These are phyloP conservation scores for Drymodes brunneopygia DNA, from an alignment of 2,113 vertebrate species.

Conservation along the genomic window DNA sequence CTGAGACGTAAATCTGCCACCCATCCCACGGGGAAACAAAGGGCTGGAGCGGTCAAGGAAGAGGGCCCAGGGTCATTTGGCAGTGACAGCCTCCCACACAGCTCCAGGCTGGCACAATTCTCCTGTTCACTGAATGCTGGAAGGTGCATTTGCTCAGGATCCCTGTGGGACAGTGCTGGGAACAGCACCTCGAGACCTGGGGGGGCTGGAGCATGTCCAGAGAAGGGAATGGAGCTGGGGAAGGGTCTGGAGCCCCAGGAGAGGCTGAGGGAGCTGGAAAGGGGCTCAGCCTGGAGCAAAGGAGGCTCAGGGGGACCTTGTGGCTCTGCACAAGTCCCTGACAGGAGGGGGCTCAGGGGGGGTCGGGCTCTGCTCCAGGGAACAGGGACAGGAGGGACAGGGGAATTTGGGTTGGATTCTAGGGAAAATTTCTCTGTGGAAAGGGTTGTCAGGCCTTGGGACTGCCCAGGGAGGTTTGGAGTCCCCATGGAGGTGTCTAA, in stretches of 20 bases:
- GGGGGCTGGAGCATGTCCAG: accelerated
- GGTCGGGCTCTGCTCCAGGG: background rate
- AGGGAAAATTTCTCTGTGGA: background rate
- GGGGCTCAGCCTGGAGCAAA: background rate
- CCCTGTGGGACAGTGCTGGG: background rate
- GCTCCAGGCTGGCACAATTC: background rate
- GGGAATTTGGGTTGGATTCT: background rate
- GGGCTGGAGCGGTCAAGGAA: background rate
- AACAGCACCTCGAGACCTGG: accelerated
- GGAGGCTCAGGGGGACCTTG: background rate
- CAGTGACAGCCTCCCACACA: background rate
- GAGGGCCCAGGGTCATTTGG: background rate
- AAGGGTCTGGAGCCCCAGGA: background rate
- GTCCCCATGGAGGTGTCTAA: background rate
- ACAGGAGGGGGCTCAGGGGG: background rate
- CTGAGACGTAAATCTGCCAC: background rate
- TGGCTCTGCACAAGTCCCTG: background rate
- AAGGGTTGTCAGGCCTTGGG: accelerated
- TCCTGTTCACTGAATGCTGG: background rate
- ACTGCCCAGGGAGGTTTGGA: background rate
- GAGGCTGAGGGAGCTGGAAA: background rate
- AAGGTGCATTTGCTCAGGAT: background rate
- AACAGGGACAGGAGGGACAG: background rate
- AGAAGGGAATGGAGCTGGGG: accelerated
- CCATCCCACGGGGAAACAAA: background rate